Conservation (phyloP, 2,888 invertebrate species). For the Pimpla rufipes region DNA sequence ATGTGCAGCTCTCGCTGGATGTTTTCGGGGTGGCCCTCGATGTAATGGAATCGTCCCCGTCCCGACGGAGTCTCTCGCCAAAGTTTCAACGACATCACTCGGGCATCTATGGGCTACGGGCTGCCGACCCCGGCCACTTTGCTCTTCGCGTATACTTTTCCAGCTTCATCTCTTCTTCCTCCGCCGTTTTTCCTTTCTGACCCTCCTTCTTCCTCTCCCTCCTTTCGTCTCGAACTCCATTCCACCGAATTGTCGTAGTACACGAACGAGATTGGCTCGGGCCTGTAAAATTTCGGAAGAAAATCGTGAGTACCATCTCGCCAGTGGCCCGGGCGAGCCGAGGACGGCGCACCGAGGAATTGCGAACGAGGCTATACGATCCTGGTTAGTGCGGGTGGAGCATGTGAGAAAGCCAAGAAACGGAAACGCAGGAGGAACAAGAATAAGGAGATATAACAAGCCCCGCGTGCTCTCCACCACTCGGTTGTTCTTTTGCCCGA, state of each 20-base stretch:
- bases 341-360: conserved; percentile 16
- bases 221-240: conserved; percentile 51
- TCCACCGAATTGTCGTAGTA: conserved; percentile 60
- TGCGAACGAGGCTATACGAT: conserved; percentile 19
- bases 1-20: conserved; percentile 41
- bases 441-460: not conserved
- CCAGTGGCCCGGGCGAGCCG: not conserved
- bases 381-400: conserved; percentile 21
- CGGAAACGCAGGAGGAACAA: not conserved
- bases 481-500: conserved; percentile 10
- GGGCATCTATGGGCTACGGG: conserved; percentile 26
- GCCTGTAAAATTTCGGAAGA: conserved; percentile 54
- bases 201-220: not conserved
- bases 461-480: conserved; percentile 16
- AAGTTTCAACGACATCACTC: conserved; percentile 63
- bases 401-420: conserved; percentile 34
- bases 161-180: not conserved
- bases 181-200: not conserved
- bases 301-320: conserved; percentile 21
- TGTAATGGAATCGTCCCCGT: conserved; percentile 65
- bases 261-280: conserved; percentile 63
- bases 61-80: conserved; percentile 57
- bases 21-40: conserved; percentile 40
- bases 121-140: conserved; percentile 41
- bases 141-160: not conserved